Evolutionary conservation across 2,888 invertebrate genomes (phyloP).

Genomic region (Phyto melanocephala): DNA sequence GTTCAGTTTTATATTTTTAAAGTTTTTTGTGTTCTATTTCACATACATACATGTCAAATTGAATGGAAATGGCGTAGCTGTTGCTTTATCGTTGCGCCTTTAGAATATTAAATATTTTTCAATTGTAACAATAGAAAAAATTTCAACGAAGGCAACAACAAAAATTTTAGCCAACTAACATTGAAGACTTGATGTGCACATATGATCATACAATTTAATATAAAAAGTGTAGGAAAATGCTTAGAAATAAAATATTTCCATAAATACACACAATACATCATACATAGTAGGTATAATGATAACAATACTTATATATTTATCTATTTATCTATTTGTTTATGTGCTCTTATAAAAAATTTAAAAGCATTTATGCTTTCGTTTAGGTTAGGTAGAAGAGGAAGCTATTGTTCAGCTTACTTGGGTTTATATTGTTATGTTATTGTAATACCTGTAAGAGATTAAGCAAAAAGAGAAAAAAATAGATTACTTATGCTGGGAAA

Average conservation of each 20-base stretch:
- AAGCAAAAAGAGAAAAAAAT: no score
- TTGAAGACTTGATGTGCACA: conserved; percentile 25
- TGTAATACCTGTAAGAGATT: no score
- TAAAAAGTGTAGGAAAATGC: not conserved
- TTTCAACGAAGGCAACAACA: conserved; percentile 25
- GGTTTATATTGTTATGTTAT: no score
- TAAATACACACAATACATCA: not conserved
- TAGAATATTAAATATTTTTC: conserved; percentile 67
- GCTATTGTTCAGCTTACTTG: no score
- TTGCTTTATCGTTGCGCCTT: conserved; percentile 72
- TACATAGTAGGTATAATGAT: no score
- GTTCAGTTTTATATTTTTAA: not conserved
- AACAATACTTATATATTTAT: no score
- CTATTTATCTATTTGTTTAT: no score
- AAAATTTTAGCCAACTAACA: conserved; percentile 34
- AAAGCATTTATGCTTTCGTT: not conserved
- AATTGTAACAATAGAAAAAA: conserved; percentile 22
- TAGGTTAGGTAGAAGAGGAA: no score
- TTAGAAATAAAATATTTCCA: not conserved
- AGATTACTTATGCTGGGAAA: no score
- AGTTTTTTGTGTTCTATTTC: not conserved
- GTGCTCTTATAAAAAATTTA: not conserved
- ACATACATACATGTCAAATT: conserved; percentile 45
- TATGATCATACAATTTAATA: not conserved
- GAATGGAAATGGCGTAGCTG: conserved; percentile 71